Conservation (phyloP, 2,888 invertebrate species). For the Diplolepis rosae region DNA sequence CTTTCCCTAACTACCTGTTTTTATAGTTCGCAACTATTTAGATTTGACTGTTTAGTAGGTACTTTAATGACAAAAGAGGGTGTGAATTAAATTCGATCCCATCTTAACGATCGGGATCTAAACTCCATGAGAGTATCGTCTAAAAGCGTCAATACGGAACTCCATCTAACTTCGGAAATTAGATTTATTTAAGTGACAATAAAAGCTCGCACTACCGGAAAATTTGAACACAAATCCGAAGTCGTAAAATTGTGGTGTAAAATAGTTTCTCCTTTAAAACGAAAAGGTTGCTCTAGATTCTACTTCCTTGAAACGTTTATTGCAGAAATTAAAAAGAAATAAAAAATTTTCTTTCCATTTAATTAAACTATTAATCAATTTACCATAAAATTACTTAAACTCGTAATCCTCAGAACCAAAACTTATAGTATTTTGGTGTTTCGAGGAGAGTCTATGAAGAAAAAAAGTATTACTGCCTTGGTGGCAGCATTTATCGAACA, state of each 20-base stretch:
- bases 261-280: slow-evolving; percentile 19
- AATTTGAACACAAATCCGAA: slow-evolving; percentile 19
- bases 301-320: slow-evolving; percentile 17
- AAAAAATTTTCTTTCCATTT: no score
- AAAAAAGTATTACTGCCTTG: slow-evolving; percentile 13
- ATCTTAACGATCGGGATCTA: slow-evolving; percentile 15
- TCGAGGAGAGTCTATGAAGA: background rate
- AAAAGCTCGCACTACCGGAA: slow-evolving; percentile 24
- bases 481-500: slow-evolving; percentile 57
- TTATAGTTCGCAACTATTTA: no score
- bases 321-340: background rate
- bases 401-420: background rate
- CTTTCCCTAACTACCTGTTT: no score
- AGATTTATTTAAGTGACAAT: slow-evolving; percentile 26
- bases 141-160: slow-evolving; percentile 13
- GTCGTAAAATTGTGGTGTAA: slow-evolving; percentile 18
- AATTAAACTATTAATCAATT: background rate
- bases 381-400: background rate
- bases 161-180: slow-evolving; percentile 30
- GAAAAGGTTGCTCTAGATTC: slow-evolving; percentile 20
- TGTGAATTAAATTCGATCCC: slow-evolving; percentile 22
- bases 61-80: background rate
- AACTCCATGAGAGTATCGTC: slow-evolving; percentile 17
- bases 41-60: slow-evolving; percentile 6
- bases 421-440: background rate